Evolutionary conservation across 2,113 vertebrate genomes (phyloP).

Genomic region (Sphyrna mokarran): DNA sequence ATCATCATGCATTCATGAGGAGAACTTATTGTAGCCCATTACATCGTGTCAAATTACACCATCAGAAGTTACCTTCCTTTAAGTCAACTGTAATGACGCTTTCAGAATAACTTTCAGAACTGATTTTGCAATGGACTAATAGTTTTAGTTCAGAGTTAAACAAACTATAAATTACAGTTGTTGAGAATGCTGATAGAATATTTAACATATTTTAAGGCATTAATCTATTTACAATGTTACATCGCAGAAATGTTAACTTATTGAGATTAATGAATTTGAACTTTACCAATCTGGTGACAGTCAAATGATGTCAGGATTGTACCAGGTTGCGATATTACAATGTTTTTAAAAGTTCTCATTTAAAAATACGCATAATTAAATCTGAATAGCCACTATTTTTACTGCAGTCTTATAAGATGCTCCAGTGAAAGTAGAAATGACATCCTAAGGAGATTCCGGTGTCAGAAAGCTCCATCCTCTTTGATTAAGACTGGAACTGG

Average conservation of each 20-base stretch:
- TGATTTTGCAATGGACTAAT: background rate
- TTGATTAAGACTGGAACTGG: too few species aligned
- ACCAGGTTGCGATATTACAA: background rate
- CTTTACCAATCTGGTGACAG: background rate
- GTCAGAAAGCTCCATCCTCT: too few species aligned
- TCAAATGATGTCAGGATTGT: background rate
- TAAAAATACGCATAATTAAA: background rate
- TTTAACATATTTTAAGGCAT: background rate
- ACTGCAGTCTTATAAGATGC: background rate
- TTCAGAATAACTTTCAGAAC: background rate
- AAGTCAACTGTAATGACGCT: background rate
- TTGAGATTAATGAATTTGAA: background rate
- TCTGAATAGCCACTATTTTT: background rate
- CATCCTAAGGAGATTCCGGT: too few species aligned
- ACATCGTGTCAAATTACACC: background rate
- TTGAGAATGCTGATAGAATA: background rate
- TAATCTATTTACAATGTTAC: background rate
- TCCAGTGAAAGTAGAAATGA: background rate
- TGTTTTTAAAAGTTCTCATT: background rate
- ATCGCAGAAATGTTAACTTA: background rate
- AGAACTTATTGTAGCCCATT: constrained; percentile 19
- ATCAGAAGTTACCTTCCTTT: background rate
- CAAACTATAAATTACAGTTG: background rate
- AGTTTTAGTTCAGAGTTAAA: background rate
- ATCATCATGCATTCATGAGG: constrained; percentile 40